Percentiles rank a stretch among this genome's conserved stretches.
Evolutionary conservation across 1,140 invertebrate genomes (phyloP).

Genomic region (Daktulosphaira vitifoliae): DNA sequence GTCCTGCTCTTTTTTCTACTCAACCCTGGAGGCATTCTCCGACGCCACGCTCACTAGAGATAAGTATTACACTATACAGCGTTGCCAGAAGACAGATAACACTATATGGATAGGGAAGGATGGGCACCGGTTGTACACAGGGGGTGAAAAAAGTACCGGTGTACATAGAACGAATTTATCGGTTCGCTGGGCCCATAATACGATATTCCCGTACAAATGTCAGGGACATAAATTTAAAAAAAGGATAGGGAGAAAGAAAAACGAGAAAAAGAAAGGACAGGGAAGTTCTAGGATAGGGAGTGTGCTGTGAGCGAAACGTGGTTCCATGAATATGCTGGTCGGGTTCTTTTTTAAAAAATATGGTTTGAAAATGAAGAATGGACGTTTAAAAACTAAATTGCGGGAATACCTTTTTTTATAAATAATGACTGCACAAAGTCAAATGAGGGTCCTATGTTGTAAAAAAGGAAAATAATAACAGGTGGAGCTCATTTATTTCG

Average conservation of each 20-base stretch:
- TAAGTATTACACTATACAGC: slow-evolving; percentile 17
- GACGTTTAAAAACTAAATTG: slow-evolving; percentile 34
- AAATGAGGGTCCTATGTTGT: not conserved
- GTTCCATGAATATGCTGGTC: slow-evolving; percentile 24
- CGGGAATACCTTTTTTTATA: slow-evolving; percentile 32
- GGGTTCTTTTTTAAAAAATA: slow-evolving; percentile 24
- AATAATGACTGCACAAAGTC: slow-evolving; percentile 3
- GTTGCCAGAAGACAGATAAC: slow-evolving; percentile 21
- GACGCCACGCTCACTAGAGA: slow-evolving; percentile 1
- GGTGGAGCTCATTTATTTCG: slow-evolving; percentile 30
- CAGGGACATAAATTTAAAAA: slow-evolving; percentile 30
- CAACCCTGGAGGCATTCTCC: not conserved
- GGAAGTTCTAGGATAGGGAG: no score
- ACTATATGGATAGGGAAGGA: not conserved
- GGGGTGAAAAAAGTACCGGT: slow-evolving; percentile 22
- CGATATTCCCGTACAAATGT: slow-evolving; percentile 33
- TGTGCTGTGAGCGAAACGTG: not conserved
- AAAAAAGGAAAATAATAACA: slow-evolving; percentile 23
- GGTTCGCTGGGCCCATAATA: slow-evolving; percentile 32
- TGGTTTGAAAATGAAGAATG: slow-evolving; percentile 34
- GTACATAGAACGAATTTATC: slow-evolving; percentile 30
- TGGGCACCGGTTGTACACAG: not conserved
- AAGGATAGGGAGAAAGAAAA: not conserved
- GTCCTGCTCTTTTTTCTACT: not conserved
- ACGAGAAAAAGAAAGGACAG: slow-evolving; percentile 9